A percentile compares a stretch with the other conserved stretches of the same genome.
Evolutionary conservation across 2,888 invertebrate genomes (phyloP).

Genomic region (Pristionchus exspectatus): DNA sequence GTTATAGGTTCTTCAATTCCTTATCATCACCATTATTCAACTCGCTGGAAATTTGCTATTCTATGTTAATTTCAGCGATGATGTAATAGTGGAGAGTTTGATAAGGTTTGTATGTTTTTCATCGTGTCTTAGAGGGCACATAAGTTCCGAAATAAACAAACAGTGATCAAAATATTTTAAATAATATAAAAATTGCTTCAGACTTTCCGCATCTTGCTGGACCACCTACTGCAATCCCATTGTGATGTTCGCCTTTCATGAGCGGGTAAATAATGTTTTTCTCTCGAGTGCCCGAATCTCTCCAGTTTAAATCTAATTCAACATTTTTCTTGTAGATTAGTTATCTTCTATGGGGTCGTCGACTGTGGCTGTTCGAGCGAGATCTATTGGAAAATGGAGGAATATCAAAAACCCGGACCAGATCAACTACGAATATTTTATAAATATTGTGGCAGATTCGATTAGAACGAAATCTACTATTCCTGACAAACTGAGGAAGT

Average conservation of each 20-base stretch:
- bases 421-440: not conserved
- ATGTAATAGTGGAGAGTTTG: conserved; percentile 5
- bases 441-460: not conserved
- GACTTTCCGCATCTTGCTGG: not conserved
- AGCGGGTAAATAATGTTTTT: not conserved
- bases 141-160: too few relatives aligned
- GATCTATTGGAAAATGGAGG: not conserved
- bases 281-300: not conserved
- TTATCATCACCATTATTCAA: conserved; percentile 5
- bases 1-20: not conserved
- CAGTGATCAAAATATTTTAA: not conserved
- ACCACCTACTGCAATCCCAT: conserved; percentile 27
- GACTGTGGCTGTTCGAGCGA: not conserved
- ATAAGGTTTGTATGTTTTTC: not conserved
- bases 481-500: too few relatives aligned
- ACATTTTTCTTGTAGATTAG: not conserved
- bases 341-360: not conserved
- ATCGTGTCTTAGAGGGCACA: too few relatives aligned
- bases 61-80: not conserved
- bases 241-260: conserved; percentile 29
- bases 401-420: not conserved
- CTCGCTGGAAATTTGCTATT: conserved; percentile 7
- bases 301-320: not conserved
- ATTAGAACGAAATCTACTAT: not conserved
- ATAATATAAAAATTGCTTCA: not conserved